Evolutionary conservation across 2,113 vertebrate genomes (phyloP).

Genomic region (Nothoprocta perdicaria): DNA sequence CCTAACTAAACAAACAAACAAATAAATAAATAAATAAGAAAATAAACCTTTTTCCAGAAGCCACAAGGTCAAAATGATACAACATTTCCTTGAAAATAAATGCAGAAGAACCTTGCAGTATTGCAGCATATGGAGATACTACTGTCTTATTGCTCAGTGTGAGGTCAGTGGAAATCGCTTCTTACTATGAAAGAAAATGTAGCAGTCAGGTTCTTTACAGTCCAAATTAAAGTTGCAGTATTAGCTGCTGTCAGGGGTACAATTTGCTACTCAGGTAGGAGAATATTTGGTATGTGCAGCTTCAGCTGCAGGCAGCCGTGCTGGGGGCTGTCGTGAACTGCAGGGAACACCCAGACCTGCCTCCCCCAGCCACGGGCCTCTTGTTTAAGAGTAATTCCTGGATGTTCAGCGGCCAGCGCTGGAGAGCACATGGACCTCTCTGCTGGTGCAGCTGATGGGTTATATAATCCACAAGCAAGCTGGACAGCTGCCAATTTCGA

Average conservation of each 20-base stretch:
- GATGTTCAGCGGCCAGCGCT: not conserved
- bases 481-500: not conserved
- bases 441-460: not conserved
- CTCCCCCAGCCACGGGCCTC: not conserved
- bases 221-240: not conserved
- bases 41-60: not conserved
- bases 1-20: too few species aligned
- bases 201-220: not conserved
- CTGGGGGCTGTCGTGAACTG: fast-evolving
- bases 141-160: not conserved
- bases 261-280: not conserved
- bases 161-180: not conserved
- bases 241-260: not conserved
- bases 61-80: not conserved
- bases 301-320: not conserved
- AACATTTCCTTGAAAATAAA: not conserved
- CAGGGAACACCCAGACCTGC: fast-evolving
- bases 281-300: fast-evolving
- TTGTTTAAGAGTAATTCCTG: not conserved
- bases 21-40: not conserved
- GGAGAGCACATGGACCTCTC: not conserved
- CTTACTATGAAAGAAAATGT: not conserved
- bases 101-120: not conserved
- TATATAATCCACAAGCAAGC: not conserved
- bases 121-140: not conserved